A percentile compares a stretch with the other conserved stretches of the same genome.
These are phyloP conservation scores for Therioaphis trifolii DNA, from an alignment of 2,888 invertebrate species.

Conservation along the genomic window DNA sequence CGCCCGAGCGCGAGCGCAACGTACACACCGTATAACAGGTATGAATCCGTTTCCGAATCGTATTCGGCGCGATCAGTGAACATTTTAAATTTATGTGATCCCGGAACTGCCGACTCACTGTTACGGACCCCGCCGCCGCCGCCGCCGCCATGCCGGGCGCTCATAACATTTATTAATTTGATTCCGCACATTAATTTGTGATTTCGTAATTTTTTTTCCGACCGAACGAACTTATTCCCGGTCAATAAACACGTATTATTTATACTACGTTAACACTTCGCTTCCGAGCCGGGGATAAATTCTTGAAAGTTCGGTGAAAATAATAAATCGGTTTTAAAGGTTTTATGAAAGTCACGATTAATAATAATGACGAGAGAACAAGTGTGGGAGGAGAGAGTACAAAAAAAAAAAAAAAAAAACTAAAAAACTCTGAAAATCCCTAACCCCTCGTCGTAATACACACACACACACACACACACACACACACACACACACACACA, in stretches of 20 bases:
- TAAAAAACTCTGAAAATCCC: not conserved
- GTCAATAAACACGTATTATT: slow-evolving; percentile 45
- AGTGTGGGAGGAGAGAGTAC: not conserved
- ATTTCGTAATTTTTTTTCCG: slow-evolving; percentile 47
- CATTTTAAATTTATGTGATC: slow-evolving; percentile 24
- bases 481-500: not conserved
- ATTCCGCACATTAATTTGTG: slow-evolving; percentile 42
- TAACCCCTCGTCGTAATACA: not conserved
- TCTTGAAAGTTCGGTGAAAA: slow-evolving; percentile 45
- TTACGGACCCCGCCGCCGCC: not conserved
- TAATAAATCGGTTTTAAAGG: slow-evolving; percentile 53
- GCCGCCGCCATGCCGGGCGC: not conserved
- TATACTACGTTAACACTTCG: slow-evolving; percentile 47
- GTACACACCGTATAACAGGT: too few species aligned
- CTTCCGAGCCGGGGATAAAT: not conserved
- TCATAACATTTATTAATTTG: slow-evolving; percentile 41
- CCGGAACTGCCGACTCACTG: slow-evolving; percentile 6
- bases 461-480: not conserved
- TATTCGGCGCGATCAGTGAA: not conserved
- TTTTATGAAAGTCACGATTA: slow-evolving; percentile 47
- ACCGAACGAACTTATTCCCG: slow-evolving; percentile 19
- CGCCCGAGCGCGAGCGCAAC: too few species aligned
- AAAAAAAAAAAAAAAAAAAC: not conserved
- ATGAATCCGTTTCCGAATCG: not conserved
- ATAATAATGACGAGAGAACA: not conserved